These are phyloP conservation scores for Ophonus ardosiacus DNA, from an alignment of 2,888 invertebrate species.

Conservation along the genomic window DNA sequence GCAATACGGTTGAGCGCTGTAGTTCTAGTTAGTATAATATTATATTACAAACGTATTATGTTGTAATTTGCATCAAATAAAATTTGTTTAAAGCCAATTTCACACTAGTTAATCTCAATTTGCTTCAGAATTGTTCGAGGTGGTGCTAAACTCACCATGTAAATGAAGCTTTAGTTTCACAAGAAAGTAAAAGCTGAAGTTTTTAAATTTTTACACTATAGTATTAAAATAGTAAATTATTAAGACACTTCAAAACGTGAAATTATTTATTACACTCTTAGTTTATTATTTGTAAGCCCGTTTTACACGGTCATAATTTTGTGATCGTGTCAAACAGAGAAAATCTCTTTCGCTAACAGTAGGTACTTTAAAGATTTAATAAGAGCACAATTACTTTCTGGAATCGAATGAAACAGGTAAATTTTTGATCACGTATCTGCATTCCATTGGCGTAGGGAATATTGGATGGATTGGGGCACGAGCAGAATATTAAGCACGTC, in stretches of 20 bases:
- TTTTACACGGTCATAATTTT: too few relatives aligned
- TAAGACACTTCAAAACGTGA: too few relatives aligned
- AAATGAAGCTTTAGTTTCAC: slow-evolving; percentile 5
- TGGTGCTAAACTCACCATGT: not conserved
- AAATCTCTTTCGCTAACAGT: not conserved
- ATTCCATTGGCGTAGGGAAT: slow-evolving; percentile 54
- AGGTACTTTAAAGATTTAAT: not conserved
- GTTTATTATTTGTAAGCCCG: too few relatives aligned
- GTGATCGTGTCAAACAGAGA: too few relatives aligned
- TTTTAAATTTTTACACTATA: too few relatives aligned
- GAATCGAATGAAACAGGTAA: slow-evolving; percentile 24
- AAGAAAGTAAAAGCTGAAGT: too few relatives aligned
- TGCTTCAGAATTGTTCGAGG: not conserved
- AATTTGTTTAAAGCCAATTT: slow-evolving; percentile 17
- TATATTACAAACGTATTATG: slow-evolving; percentile 7
- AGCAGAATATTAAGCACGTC: slow-evolving; percentile 40
- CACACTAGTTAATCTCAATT: slow-evolving; percentile 27
- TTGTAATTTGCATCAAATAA: slow-evolving; percentile 18
- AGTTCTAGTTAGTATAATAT: slow-evolving; percentile 7
- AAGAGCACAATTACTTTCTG: not conserved
- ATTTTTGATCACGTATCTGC: slow-evolving; percentile 15
- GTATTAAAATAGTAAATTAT: too few relatives aligned
- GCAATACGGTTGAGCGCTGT: too few relatives aligned
- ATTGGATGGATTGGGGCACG: slow-evolving; percentile 50
- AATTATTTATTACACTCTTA: too few relatives aligned